A percentile compares a stretch with the other conserved stretches of the same genome.
Evolutionary conservation across 92 coral and sea anemone species (phyloP).

Genomic region (Porites cylindrica): DNA sequence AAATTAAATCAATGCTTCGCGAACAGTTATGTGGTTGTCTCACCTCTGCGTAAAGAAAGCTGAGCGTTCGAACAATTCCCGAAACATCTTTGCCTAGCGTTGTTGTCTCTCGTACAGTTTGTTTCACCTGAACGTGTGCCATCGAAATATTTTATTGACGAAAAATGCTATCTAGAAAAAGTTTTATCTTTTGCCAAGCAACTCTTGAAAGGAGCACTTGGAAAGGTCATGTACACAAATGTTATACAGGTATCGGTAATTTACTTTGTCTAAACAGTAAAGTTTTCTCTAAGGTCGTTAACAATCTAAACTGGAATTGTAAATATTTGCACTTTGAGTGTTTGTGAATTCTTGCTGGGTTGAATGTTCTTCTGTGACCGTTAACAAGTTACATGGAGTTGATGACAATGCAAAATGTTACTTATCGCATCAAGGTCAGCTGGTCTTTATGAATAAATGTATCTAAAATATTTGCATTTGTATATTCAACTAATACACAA

Average conservation of each 20-base stretch:
- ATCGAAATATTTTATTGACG: too few species aligned
- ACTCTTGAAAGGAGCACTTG: background rate
- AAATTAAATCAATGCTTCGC: background rate
- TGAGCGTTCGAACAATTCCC: too few species aligned
- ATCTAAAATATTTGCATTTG: background rate
- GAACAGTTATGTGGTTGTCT: background rate
- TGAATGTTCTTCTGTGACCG: background rate
- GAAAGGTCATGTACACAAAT: constrained; percentile 14
- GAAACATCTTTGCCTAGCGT: too few species aligned
- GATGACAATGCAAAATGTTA: background rate
- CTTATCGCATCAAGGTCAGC: background rate
- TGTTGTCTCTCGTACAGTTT: too few species aligned
- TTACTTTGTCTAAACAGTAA: background rate
- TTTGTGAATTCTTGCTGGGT: constrained; percentile 1
- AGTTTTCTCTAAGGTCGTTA: constrained; percentile 11
- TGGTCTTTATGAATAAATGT: background rate
- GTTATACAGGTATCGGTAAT: constrained; percentile 4
- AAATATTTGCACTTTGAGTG: constrained; percentile 17
- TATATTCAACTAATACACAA: too few species aligned
- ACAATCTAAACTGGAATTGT: constrained; percentile 5
- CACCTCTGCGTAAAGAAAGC: background rate
- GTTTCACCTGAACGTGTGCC: too few species aligned
- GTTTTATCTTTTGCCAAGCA: background rate
- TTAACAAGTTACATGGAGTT: background rate
- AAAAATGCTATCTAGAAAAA: background rate